Conservation (phyloP, 2,113 vertebrate genomes). For the Misgurnus anguillicaudatus region DNA sequence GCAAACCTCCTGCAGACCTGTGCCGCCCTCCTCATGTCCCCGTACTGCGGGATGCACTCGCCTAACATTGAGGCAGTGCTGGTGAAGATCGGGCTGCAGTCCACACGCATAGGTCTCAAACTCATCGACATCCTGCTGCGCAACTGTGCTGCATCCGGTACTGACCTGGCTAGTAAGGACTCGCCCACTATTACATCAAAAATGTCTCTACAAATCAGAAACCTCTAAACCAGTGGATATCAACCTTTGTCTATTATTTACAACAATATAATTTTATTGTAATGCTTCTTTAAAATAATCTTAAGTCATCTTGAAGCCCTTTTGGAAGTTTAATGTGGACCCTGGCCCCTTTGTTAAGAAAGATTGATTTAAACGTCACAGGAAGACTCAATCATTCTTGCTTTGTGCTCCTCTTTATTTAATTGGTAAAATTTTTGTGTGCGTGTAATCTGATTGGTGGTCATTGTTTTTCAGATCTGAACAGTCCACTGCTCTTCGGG, state of each 20-base stretch:
- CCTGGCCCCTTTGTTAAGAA: no score
- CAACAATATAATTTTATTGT: no score
- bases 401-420: not conserved
- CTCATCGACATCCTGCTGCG: slow-evolving; percentile 96
- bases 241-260: no score
- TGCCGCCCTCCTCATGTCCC: slow-evolving; percentile 95
- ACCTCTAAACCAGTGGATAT: not conserved
- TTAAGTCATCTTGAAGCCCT: no score
- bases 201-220: not conserved
- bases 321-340: no score
- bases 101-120: slow-evolving; percentile 92
- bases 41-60: slow-evolving; percentile 98
- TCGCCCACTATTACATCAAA: not conserved
- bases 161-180: slow-evolving; percentile 88
- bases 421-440: not conserved
- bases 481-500: slow-evolving; percentile 97
- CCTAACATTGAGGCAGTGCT: slow-evolving; percentile 98
- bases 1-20: slow-evolving; percentile 97
- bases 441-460: slow-evolving; percentile 2
- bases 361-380: no score
- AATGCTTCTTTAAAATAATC: no score
- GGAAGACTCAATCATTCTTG: not conserved
- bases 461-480: slow-evolving; percentile 82
- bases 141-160: slow-evolving; percentile 95
- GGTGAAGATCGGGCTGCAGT: slow-evolving; percentile 97